Conservation (phyloP, 2,797 vertebrate genomes). For the Acipenser ruthenus region DNA sequence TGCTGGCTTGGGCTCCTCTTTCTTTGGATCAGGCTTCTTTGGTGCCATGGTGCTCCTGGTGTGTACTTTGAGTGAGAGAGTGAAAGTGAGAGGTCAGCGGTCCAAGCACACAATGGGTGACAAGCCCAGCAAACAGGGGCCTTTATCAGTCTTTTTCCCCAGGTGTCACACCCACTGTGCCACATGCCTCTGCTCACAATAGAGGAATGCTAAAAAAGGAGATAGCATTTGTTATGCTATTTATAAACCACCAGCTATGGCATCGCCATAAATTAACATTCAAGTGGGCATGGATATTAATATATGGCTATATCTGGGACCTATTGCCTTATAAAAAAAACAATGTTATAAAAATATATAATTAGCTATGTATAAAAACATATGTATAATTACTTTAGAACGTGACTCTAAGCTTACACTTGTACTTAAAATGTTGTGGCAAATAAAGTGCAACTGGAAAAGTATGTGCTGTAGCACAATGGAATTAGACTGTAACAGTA, state of each 20-base stretch:
- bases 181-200: slow-evolving; percentile 54
- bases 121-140: slow-evolving; percentile 25
- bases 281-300: too few species aligned
- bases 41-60: slow-evolving; percentile 68
- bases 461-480: too few species aligned
- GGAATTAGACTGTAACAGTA: too few species aligned
- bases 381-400: too few species aligned
- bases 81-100: slow-evolving; percentile 22
- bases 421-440: too few species aligned
- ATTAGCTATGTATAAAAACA: too few species aligned
- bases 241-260: slow-evolving; percentile 53
- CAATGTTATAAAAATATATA: too few species aligned
- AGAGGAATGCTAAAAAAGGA: slow-evolving; percentile 80
- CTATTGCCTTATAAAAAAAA: too few species aligned
- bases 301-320: too few species aligned
- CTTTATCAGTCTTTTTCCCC: slow-evolving; percentile 50
- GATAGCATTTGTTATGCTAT: slow-evolving; percentile 71
- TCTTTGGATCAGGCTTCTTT: slow-evolving; percentile 78
- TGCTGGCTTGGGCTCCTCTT: slow-evolving; percentile 75
- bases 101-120: slow-evolving; percentile 29
- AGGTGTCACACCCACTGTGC: slow-evolving; percentile 44
- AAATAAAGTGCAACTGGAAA: too few species aligned
- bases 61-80: slow-evolving; percentile 13
- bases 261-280: too few species aligned
- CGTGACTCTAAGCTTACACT: too few species aligned